Evolutionary conservation across 2,888 invertebrate genomes (phyloP).

Genomic region (Aspidiotus destructor): DNA sequence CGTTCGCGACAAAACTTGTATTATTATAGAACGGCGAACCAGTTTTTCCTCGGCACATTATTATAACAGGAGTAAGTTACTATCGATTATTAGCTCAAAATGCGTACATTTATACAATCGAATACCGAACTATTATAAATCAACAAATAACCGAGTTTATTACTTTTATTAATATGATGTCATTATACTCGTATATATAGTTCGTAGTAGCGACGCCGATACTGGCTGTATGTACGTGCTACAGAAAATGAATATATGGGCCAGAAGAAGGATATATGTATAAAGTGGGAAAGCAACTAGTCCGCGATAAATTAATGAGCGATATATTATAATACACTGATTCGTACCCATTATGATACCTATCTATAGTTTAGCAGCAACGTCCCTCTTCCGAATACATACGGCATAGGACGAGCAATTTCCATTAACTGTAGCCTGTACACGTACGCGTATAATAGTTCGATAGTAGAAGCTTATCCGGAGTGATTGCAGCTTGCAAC

Average conservation of each 20-base stretch:
- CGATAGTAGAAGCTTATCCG: neutral
- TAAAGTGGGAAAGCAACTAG: slow-evolving; percentile 2
- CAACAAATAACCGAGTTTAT: slow-evolving; percentile 1
- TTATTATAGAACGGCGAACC: neutral
- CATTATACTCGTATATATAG: neutral
- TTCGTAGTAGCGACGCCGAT: too few relatives aligned
- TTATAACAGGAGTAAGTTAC: neutral
- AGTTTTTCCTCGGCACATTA: too few relatives aligned
- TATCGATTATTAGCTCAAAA: neutral
- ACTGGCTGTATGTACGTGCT: too few relatives aligned
- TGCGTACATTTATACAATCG: neutral
- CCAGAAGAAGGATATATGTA: neutral
- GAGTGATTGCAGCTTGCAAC: neutral
- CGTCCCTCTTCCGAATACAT: neutral
- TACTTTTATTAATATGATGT: slow-evolving; percentile 2
- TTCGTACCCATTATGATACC: neutral
- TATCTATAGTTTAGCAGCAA: neutral
- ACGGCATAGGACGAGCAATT: neutral
- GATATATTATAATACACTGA: neutral
- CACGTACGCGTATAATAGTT: neutral
- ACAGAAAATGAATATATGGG: too few relatives aligned
- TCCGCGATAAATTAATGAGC: slow-evolving; percentile 4
- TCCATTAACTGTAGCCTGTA: neutral
- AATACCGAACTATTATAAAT: neutral
- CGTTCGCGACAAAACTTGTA: neutral